Percentiles rank a stretch among this genome's conserved stretches.
These are phyloP conservation scores for Aleiodes leptofemur DNA, from an alignment of 2,888 invertebrate genomes.

Conservation along the genomic window DNA sequence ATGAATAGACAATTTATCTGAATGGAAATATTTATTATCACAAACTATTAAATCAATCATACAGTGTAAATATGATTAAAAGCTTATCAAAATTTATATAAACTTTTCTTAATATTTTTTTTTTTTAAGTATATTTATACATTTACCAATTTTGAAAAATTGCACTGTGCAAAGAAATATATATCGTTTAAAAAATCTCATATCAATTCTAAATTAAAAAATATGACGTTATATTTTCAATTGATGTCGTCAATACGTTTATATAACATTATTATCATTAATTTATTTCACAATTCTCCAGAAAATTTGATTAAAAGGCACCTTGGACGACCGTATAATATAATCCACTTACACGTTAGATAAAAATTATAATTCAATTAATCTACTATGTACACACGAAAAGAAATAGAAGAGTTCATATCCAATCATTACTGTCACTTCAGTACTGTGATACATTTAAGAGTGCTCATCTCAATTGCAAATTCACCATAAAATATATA, in stretches of 20 bases:
- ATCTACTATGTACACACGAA: slow-evolving; percentile 72
- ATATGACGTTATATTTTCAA: slow-evolving; percentile 18
- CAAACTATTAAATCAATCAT: slow-evolving; percentile 72
- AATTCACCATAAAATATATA: slow-evolving; percentile 65
- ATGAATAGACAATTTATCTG: slow-evolving; percentile 24
- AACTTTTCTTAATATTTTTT: slow-evolving; percentile 18
- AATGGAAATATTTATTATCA: slow-evolving; percentile 74
- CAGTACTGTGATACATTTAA: slow-evolving; percentile 52
- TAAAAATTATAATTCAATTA: slow-evolving; percentile 71
- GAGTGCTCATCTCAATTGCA: slow-evolving; percentile 57
- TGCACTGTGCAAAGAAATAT: slow-evolving; percentile 51
- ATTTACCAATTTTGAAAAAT: slow-evolving; percentile 44
- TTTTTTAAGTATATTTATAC: slow-evolving; percentile 21
- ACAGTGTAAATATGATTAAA: slow-evolving; percentile 68
- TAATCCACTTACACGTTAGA: slow-evolving; percentile 67
- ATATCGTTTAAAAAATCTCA: slow-evolving; percentile 40
- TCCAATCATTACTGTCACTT: slow-evolving; percentile 62
- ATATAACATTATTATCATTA: neutral
- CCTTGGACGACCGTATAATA: slow-evolving; percentile 63
- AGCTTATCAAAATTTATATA: slow-evolving; percentile 60
- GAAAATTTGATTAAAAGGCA: slow-evolving; percentile 64
- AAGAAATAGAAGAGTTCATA: slow-evolving; percentile 55
- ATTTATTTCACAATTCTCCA: slow-evolving; percentile 19
- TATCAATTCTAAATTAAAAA: slow-evolving; percentile 21
- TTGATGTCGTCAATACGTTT: slow-evolving; percentile 31